Conservation (phyloP, 2,113 vertebrate genomes). For the Sebastes fasciatus region DNA sequence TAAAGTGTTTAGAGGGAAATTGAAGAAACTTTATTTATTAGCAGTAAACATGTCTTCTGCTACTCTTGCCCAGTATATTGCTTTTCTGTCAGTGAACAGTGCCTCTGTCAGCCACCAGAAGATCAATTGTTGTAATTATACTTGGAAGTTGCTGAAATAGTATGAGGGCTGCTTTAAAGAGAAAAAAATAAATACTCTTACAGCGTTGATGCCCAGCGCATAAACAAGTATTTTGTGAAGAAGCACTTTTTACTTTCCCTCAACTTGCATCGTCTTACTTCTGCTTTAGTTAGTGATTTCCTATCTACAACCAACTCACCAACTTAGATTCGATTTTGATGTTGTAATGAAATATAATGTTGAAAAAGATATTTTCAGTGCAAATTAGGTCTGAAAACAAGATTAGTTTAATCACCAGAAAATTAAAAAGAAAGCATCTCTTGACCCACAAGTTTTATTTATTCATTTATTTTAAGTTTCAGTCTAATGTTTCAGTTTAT, state of each 20-base stretch:
- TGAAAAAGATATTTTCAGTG: too few species aligned
- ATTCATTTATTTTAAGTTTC: too few species aligned
- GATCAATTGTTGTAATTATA: neutral
- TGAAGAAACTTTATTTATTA: conserved; percentile 15
- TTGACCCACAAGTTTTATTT: too few species aligned
- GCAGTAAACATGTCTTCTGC: neutral
- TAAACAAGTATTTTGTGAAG: neutral
- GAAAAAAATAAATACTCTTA: neutral
- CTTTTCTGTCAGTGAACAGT: conserved; percentile 1
- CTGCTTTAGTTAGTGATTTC: too few species aligned
- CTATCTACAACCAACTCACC: too few species aligned
- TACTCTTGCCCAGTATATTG: neutral
- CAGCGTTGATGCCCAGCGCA: neutral
- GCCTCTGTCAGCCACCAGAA: conserved; percentile 1
- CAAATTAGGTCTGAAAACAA: too few species aligned
- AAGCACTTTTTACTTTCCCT: neutral
- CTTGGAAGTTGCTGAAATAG: conserved; percentile 4
- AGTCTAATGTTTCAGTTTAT: too few species aligned
- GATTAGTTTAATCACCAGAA: too few species aligned
- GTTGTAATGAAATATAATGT: too few species aligned
- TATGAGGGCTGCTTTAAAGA: neutral
- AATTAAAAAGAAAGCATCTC: too few species aligned
- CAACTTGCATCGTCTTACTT: neutral
- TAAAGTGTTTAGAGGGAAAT: neutral
- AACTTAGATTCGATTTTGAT: too few species aligned